A percentile compares a stretch with the other conserved stretches of the same genome.
phyloP scores from a whole-genome alignment of 1,140 invertebrate species.

The Leptinotarsa defecta region DNA sequence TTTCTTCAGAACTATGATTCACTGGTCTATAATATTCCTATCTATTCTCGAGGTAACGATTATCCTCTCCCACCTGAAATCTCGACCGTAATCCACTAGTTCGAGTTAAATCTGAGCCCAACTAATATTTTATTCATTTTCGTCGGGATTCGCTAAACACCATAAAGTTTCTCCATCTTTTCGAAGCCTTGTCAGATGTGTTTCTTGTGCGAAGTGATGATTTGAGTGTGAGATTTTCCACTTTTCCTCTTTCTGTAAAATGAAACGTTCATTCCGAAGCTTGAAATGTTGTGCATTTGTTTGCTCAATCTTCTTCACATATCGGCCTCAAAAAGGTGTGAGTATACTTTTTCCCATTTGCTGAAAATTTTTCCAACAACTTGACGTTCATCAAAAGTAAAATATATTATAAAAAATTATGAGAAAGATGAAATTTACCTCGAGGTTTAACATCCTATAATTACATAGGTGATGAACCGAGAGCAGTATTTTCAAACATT shows the following conservation, averaged over 20 bases:
- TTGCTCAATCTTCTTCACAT: background rate
- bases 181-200: background rate
- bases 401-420: too few species aligned
- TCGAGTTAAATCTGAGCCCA: background rate
- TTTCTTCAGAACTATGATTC: background rate
- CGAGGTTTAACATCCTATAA: too few species aligned
- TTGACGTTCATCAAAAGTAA: too few species aligned
- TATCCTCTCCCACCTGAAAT: constrained; percentile 2
- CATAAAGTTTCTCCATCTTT: background rate
- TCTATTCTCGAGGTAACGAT: background rate
- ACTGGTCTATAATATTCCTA: background rate
- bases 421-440: too few species aligned
- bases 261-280: background rate
- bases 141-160: background rate
- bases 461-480: too few species aligned
- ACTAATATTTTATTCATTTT: background rate
- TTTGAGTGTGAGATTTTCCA: background rate
- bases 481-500: too few species aligned
- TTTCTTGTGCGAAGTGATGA: background rate
- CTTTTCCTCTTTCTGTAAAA: background rate
- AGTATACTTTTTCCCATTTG: too few species aligned
- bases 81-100: background rate
- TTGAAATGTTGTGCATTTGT: background rate
- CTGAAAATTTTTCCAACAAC: too few species aligned
- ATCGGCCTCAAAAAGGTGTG: too few species aligned